Base-by-base conservation (phyloP, 2,113 vertebrate species). In the Dinomys branickii region DNA sequence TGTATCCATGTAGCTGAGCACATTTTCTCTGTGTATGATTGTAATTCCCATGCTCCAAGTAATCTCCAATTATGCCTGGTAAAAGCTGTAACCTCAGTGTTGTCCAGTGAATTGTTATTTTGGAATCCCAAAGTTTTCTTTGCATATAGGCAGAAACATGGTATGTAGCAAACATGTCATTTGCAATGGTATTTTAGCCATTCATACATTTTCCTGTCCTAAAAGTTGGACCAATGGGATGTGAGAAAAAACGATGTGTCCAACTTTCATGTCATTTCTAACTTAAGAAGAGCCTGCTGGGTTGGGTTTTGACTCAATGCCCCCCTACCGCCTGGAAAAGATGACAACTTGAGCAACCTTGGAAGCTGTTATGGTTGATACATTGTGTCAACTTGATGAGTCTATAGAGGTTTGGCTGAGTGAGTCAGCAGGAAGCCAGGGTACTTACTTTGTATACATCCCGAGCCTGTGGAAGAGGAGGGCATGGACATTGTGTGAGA, bases 271-370 rank as follows among this genome's bases (percentile, higher is more conserved):
- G 67, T 73, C 85, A 30, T 80, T 85, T 80, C 56, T 59, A 87
- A 54, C 65, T 89, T 50, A 63, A 61, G 85, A 89, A 93, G 88
- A 24, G 24, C 12, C 78, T 44, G 52, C 22, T 13, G 3, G 63
- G 93, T 59, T 86, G 38, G 88, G 56, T 71, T 85, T 91, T 78
- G 93, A 91, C 88, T 95, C 88, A 10, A 86, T 50, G 52, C 54
- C 9, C 20, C 47, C 28, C 54, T 30, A 22, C 81, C 56, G 90
- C 91, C 91, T 97, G 75, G 91, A 94, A 90, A 84, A 59, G 54
- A 78, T 94, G 85, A 93, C 90, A 91, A 95, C 67, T 63, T 80
- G 59, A 87, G 52, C 38, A 84, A 59, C 30, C 50, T 52, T 65
- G 88, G 85, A 94, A 86, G n/a, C n/a, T n/a, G n/a, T n/a, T n/a